phyloP scores from a whole-genome alignment of 2,888 invertebrate species.

The Empis stercorea region DNA sequence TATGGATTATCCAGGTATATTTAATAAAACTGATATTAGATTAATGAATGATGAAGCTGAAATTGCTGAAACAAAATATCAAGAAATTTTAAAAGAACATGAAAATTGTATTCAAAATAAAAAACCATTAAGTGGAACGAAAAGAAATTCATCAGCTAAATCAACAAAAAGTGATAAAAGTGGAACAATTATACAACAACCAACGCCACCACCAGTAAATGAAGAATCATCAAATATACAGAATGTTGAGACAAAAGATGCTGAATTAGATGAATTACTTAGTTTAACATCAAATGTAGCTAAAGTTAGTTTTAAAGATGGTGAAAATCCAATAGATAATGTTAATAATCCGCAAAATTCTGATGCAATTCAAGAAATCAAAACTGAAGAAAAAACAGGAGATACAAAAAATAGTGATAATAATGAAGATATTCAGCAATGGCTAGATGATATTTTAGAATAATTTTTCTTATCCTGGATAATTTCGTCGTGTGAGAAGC shows the following conservation, averaged over 20 bases:
- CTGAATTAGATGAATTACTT: slow-evolving; percentile 30
- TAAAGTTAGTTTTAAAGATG: slow-evolving; percentile 9
- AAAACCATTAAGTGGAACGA: background rate
- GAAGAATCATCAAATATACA: background rate
- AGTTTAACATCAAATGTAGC: slow-evolving; percentile 20
- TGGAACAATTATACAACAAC: slow-evolving; percentile 1
- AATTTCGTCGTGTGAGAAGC: too few species aligned
- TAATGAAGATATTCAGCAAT: slow-evolving; percentile 30
- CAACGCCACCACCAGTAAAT: slow-evolving; percentile 1
- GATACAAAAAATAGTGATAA: slow-evolving; percentile 7
- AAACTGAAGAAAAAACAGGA: background rate
- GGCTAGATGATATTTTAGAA: slow-evolving; percentile 32
- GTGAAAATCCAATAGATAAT: background rate
- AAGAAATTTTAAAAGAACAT: slow-evolving; percentile 21
- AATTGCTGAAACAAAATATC: slow-evolving; percentile 23
- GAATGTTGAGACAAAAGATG: slow-evolving; percentile 12
- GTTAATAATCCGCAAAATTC: background rate
- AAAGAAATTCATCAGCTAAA: background rate
- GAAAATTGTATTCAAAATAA: slow-evolving; percentile 10
- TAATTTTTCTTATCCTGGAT: too few species aligned
- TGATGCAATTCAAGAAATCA: slow-evolving; percentile 1
- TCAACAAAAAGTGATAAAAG: slow-evolving; percentile 6
- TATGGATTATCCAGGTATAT: slow-evolving; percentile 32
- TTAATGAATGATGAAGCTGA: slow-evolving; percentile 28
- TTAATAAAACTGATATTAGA: slow-evolving; percentile 29